A percentile compares a stretch with the other conserved stretches of the same genome.
phyloP scores from a whole-genome alignment of 2,888 invertebrate species.

The Mechanitis messenoides region DNA sequence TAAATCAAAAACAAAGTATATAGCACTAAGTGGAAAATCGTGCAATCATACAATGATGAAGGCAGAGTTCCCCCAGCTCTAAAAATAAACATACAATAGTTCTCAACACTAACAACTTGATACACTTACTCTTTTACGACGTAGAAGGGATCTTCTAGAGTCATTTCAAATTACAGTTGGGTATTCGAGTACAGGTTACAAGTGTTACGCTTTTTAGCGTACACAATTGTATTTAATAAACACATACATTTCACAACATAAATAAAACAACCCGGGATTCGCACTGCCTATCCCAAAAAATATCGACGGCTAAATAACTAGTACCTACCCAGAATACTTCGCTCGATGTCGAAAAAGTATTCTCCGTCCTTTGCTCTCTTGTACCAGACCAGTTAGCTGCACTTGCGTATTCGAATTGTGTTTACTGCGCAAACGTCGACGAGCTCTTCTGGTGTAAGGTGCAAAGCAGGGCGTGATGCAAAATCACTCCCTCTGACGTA shows the following conservation, averaged over 20 bases:
- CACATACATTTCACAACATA: slow-evolving; percentile 38
- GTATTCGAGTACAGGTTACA: slow-evolving; percentile 43
- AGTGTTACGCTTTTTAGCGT: slow-evolving; percentile 49
- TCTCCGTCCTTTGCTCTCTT: slow-evolving; percentile 63
- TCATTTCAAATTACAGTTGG: slow-evolving; percentile 85
- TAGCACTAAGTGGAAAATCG: slow-evolving; percentile 6
- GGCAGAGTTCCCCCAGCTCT: slow-evolving; percentile 7
- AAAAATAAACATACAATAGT: slow-evolving; percentile 16
- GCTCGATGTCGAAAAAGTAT: slow-evolving; percentile 53
- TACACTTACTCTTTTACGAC: slow-evolving; percentile 97
- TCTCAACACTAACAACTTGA: slow-evolving; percentile 22
- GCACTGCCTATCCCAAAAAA: slow-evolving; percentile 67
- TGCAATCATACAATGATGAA: slow-evolving; percentile 15
- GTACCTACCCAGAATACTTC: slow-evolving; percentile 53
- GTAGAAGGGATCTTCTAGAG: slow-evolving; percentile 98
- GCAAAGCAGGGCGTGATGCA: slow-evolving; percentile 15
- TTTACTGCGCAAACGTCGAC: slow-evolving; percentile 60
- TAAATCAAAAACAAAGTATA: neutral
- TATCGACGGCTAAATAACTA: slow-evolving; percentile 64
- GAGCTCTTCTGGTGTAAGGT: slow-evolving; percentile 12
- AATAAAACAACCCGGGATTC: slow-evolving; percentile 43
- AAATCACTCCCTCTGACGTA: slow-evolving; percentile 18
- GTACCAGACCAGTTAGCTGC: slow-evolving; percentile 37
- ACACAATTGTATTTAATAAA: slow-evolving; percentile 29
- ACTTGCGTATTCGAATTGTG: slow-evolving; percentile 40